These are phyloP conservation scores for Melanaphis sacchari DNA, from an alignment of 1,140 invertebrate genomes.

Conservation along the genomic window DNA sequence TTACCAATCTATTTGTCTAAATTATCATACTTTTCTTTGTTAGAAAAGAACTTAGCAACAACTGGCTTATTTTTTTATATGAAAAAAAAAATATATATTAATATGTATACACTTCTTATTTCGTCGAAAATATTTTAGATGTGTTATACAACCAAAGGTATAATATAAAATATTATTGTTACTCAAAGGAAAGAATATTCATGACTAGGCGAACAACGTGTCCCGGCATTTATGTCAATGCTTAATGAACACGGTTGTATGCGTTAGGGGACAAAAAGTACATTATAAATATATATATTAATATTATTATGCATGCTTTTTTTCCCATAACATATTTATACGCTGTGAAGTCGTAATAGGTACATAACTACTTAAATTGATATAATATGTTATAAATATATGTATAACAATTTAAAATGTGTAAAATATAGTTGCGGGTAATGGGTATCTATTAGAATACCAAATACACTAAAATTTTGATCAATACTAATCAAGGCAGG, in stretches of 20 bases:
- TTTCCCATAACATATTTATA: not conserved
- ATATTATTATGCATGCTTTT: not conserved
- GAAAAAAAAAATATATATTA: not conserved
- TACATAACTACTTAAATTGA: not conserved
- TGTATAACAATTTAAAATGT: not conserved
- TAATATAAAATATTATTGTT: not conserved
- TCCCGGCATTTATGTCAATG: constrained; percentile 40
- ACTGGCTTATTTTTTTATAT: constrained; percentile 28
- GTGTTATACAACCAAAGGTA: not conserved
- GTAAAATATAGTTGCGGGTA: not conserved
- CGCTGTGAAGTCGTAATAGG: not conserved
- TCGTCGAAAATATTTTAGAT: not conserved
- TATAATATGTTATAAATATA: not conserved
- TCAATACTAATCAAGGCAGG: not conserved
- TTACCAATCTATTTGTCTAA: not conserved
- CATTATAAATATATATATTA: not conserved
- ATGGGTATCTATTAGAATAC: not conserved
- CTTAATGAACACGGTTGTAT: constrained; percentile 24
- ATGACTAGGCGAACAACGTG: constrained; percentile 42
- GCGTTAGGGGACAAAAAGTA: not conserved
- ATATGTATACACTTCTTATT: not conserved
- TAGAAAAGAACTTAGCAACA: not conserved
- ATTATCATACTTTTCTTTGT: not conserved
- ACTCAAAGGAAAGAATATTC: constrained; percentile 54
- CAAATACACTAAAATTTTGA: not conserved